A percentile compares a stretch with the other conserved stretches of the same genome.
Conservation (phyloP, 2,888 invertebrate species). For the Melikaiella ostensackeni region DNA sequence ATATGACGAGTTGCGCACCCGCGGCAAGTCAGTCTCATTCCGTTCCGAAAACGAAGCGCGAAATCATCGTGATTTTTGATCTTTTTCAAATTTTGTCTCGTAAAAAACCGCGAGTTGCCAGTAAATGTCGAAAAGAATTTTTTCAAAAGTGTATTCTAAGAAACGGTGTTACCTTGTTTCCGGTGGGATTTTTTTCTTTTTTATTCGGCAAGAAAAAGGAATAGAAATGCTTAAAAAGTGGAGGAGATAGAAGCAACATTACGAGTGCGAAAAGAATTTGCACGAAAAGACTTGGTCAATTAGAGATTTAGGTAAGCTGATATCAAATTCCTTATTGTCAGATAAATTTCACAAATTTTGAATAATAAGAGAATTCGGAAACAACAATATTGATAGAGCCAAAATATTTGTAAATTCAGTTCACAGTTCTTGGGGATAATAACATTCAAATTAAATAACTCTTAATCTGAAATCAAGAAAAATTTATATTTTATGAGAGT, state of each 20-base stretch:
- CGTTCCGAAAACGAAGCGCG: constrained; percentile 46
- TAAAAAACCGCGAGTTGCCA: not conserved
- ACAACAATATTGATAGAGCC: not conserved
- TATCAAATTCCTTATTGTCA: not conserved
- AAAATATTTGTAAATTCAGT: not conserved
- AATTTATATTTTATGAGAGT: no score
- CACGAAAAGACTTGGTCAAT: not conserved
- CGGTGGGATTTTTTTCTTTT: not conserved
- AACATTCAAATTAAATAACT: not conserved
- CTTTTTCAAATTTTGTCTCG: no score
- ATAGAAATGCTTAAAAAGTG: constrained; percentile 28
- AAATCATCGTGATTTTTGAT: not conserved
- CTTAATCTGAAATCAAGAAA: not conserved
- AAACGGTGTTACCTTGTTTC: no score
- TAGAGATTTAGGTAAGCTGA: constrained; percentile 5
- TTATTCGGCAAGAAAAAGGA: not conserved
- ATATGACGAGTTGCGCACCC: constrained; percentile 62
- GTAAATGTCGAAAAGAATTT: constrained; percentile 23
- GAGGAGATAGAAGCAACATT: not conserved
- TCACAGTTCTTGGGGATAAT: not conserved
- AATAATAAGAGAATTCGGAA: not conserved
- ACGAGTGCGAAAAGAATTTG: not conserved
- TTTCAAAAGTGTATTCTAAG: not conserved
- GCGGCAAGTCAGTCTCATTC: constrained; percentile 63
- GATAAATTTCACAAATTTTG: not conserved